phyloP scores from a whole-genome alignment of 2,797 vertebrate genomes.

The Pristis pectinata region DNA sequence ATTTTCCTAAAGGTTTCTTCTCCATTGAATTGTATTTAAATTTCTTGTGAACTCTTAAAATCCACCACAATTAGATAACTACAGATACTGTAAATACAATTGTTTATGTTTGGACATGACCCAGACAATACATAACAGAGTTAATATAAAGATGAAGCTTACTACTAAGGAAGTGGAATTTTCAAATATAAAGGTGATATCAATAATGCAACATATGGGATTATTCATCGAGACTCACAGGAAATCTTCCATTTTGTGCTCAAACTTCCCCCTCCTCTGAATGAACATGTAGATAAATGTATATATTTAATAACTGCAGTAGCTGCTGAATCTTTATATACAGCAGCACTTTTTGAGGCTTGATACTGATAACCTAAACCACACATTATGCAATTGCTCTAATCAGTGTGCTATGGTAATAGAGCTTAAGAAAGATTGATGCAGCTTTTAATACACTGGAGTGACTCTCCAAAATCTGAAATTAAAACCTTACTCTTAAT shows the following conservation, averaged over 20 bases:
- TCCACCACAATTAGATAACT: not conserved
- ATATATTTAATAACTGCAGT: not conserved
- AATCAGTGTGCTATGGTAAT: not conserved
- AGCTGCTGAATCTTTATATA: not conserved
- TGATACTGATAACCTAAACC: not conserved
- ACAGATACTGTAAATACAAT: not conserved
- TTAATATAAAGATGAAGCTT: too few relatives aligned
- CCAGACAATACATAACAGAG: not conserved
- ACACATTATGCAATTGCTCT: not conserved
- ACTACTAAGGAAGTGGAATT: not conserved
- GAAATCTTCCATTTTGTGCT: too few relatives aligned
- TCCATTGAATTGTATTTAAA: not conserved
- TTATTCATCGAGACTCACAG: not conserved
- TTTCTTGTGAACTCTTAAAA: not conserved
- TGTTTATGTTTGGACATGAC: not conserved
- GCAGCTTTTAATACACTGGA: not conserved
- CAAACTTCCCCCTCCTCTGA: not conserved
- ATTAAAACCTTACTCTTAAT: not conserved
- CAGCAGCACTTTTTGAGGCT: not conserved
- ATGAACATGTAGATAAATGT: not conserved
- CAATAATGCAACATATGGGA: not conserved
- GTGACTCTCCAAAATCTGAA: not conserved
- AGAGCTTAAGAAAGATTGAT: not conserved
- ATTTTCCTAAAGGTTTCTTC: not conserved
- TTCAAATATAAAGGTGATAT: not conserved